Base-by-base conservation (phyloP, 2,888 invertebrate genomes). In the Meteorus cinctellus region DNA sequence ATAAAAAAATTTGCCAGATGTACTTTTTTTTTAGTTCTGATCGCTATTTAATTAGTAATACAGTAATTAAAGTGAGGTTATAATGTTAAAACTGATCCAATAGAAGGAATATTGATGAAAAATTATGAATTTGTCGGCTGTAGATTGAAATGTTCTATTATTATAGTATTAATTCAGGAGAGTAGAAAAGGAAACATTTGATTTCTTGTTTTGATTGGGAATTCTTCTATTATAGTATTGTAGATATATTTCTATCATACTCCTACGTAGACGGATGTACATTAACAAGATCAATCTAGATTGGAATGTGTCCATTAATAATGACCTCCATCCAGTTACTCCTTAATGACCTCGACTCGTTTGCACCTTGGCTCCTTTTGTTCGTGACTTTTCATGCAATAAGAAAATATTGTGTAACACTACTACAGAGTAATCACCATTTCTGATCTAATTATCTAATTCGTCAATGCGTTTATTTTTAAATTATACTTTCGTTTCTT, bases 321-420 rank as follows among this genome's bases (percentile, higher is more conserved):
- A 48, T 31, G 10, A 75, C 72, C 65, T 71, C 63, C 62, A 77
- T 75, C 41, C 67, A 31, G 60, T 65, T 65, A 63, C 41, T 29
- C 71, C 48, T 41, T 31, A n/a, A 59, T 29, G 63, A 51, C 55
- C 45, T 34, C 34, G 8, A 27, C 31, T 59, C 19, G 36, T 34
- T 59, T 55, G 36, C 34, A 27, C 67, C 67, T 51, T 67, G 62
- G 71, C 68, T 68, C 72, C 24, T 36, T 19, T 72, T 62, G 59
- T 24, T 59, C 45, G n/a, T 72, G 27, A 27, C n/a, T 48, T 76
- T 66, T 14, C 41, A 67, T 16, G 6, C 24, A 8, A 19, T 41
- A 5, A 51, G 6, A 51, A 62, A 12, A 12, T 8, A 65, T 65
- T 65, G 19, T 19, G 36, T 19, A 41, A 65, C 24, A 4, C 2